These are phyloP conservation scores for Scylla paramamosain DNA, from an alignment of 1,140 invertebrate species.

Conservation along the genomic window DNA sequence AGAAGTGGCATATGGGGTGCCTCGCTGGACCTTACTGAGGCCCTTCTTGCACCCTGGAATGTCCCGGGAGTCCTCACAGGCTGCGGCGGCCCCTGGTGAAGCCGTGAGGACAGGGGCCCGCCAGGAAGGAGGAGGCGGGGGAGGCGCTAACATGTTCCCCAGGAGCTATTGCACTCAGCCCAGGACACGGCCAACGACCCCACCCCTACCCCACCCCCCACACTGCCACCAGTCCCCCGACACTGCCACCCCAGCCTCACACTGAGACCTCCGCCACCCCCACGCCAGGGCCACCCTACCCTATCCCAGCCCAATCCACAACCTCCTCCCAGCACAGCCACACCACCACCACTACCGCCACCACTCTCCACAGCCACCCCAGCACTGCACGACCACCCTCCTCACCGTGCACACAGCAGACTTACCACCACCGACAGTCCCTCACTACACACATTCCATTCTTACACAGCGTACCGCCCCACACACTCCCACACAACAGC, in stretches of 20 bases:
- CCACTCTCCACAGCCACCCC: background rate
- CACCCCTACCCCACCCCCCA: background rate
- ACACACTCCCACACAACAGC: background rate
- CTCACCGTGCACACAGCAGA: background rate
- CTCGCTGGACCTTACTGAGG: background rate
- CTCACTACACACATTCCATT: conserved; percentile 27
- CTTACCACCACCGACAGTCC: background rate
- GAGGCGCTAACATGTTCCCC: conserved; percentile 26
- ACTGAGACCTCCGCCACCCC: background rate
- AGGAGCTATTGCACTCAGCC: conserved; percentile 18
- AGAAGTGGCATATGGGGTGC: conserved; percentile 50
- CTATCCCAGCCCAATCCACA: background rate
- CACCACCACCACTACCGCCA: background rate
- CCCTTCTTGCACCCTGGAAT: background rate
- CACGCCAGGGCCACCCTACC: background rate
- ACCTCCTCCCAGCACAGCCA: background rate
- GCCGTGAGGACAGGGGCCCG: background rate
- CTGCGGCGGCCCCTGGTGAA: background rate
- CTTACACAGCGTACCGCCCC: background rate
- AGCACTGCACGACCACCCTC: conserved; percentile 4
- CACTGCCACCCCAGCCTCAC: conserved; percentile 16
- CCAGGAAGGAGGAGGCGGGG: background rate
- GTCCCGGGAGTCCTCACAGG: background rate
- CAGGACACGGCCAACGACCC: conserved; percentile 16
- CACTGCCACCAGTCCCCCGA: background rate